Evolutionary conservation across 2,888 invertebrate species (phyloP).

Genomic region (Drosophila mulleri): DNA sequence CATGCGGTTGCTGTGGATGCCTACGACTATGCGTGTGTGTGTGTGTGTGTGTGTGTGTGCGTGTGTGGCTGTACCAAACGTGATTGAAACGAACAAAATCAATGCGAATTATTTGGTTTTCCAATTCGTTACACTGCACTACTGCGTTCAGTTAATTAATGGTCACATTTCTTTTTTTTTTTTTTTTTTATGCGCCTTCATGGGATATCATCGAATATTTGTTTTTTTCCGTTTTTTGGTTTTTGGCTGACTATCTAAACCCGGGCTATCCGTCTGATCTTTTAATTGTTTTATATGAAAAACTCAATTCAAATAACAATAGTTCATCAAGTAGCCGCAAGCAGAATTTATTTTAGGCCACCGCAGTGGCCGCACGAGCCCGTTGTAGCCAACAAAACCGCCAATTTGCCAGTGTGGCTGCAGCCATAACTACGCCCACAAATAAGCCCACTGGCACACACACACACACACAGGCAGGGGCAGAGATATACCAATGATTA

Average conservation of each 20-base stretch:
- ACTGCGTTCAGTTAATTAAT: constrained; percentile 74
- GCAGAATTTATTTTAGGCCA: constrained; percentile 67
- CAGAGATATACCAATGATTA: constrained; percentile 29
- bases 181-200: constrained; percentile 9
- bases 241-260: constrained; percentile 19
- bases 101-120: constrained; percentile 81
- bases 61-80: constrained; percentile 43
- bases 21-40: constrained; percentile 6
- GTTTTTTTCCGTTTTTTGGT: background rate
- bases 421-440: constrained; percentile 46
- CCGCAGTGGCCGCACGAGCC: constrained; percentile 63
- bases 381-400: constrained; percentile 75
- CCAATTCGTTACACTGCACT: constrained; percentile 76
- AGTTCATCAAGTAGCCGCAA: constrained; percentile 73
- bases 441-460: constrained; percentile 20
- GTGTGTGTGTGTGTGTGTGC: background rate
- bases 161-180: constrained; percentile 20
- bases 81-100: constrained; percentile 74
- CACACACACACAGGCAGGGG: background rate
- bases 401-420: constrained; percentile 67
- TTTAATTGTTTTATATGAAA: constrained; percentile 64
- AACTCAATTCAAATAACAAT: constrained; percentile 50
- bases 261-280: constrained; percentile 36
- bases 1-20: constrained; percentile 58
- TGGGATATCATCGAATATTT: background rate